Evolutionary conservation across 2,888 invertebrate species (phyloP).

Genomic region (Conus canariensis): DNA sequence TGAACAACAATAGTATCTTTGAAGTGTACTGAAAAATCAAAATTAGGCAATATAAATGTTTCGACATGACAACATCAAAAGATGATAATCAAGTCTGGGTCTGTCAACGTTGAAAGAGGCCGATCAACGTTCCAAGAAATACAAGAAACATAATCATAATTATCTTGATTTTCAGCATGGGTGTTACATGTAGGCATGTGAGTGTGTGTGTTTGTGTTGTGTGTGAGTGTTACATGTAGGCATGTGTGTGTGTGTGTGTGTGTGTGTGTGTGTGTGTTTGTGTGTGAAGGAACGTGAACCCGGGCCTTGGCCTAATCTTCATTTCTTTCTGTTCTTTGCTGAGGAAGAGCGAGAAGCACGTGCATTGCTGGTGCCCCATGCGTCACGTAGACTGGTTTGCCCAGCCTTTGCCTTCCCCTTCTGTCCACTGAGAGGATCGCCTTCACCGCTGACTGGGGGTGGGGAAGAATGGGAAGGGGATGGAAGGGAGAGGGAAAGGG

Average conservation of each 20-base stretch:
- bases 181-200: not conserved
- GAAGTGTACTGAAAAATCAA: too few species aligned
- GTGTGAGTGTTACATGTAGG: not conserved
- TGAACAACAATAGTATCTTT: too few species aligned
- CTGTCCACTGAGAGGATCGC: not conserved
- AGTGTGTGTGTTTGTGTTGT: not conserved
- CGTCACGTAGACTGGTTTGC: not conserved
- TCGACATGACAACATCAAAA: not conserved
- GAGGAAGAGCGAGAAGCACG: not conserved
- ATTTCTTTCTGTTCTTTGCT: not conserved
- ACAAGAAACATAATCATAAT: too few species aligned
- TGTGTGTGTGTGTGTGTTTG: not conserved
- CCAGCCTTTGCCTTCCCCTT: not conserved
- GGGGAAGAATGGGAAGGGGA: not conserved
- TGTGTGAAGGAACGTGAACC: not conserved
- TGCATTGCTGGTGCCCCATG: not conserved
- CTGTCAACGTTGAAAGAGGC: not conserved
- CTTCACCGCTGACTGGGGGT: not conserved
- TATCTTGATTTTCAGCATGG: not conserved
- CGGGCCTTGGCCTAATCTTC: not conserved
- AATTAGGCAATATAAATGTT: not conserved
- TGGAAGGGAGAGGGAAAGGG: too few species aligned
- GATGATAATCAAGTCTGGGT: not conserved
- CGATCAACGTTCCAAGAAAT: too few species aligned
- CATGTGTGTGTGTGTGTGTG: not conserved